A percentile compares a stretch with the other conserved stretches of the same genome.
Conservation (phyloP, 2,888 invertebrate species). For the Celastrina argiolus region DNA sequence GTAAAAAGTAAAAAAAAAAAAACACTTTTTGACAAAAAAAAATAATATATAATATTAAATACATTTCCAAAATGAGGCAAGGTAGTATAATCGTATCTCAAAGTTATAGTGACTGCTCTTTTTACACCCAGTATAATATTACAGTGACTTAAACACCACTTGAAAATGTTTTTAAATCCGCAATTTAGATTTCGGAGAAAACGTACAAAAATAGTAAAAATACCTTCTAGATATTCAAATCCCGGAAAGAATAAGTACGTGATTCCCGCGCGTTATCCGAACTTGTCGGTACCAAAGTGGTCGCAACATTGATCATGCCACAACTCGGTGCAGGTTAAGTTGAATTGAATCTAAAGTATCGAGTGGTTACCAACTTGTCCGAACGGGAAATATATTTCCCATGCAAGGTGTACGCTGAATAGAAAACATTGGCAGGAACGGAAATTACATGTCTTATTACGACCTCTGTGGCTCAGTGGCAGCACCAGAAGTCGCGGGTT, state of each 20-base stretch:
- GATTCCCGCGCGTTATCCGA: neutral
- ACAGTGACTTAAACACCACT: too few species aligned
- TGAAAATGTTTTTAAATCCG: too few species aligned
- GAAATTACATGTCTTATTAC: neutral
- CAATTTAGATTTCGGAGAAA: neutral
- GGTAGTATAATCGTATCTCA: too few species aligned
- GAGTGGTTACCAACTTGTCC: conserved; percentile 4
- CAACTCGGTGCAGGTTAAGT: conserved; percentile 1
- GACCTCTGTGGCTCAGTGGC: too few species aligned
- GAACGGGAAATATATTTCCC: conserved; percentile 2
- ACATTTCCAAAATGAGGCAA: too few species aligned
- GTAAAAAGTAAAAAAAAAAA: too few species aligned
- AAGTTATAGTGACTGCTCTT: too few species aligned
- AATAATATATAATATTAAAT: too few species aligned
- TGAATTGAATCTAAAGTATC: conserved; percentile 11
- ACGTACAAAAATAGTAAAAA: neutral
- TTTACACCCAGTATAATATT: too few species aligned
- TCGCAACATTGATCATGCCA: neutral
- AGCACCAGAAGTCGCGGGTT: too few species aligned
- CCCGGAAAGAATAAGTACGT: neutral
- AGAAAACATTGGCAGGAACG: neutral
- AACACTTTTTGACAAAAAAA: too few species aligned
- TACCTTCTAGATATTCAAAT: neutral
- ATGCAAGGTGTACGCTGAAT: conserved; percentile 2
- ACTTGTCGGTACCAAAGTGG: neutral